Evolutionary conservation across 2,797 vertebrate species (phyloP), one percentile per base, ranked within the genome.

Genomic region (Neoniphon sammara): DNA sequence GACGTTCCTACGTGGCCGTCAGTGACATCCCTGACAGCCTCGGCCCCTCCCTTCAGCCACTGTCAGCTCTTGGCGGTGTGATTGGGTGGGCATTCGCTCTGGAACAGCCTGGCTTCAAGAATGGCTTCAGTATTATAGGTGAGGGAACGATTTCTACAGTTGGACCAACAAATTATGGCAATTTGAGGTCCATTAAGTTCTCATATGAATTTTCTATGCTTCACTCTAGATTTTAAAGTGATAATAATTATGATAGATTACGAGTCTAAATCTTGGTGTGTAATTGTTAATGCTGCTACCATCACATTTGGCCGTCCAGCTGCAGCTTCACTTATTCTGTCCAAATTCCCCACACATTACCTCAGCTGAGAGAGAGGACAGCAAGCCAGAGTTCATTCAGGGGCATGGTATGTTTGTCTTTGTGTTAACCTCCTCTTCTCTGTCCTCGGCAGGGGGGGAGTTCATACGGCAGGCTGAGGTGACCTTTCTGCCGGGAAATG

Each of bases 61-160:
- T 99, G 75, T 92, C 95, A 0, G 95, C 95, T 9, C 81, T 98
- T 0, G 96, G 96, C 18, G 96, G 96, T n/a, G 88, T 96, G 85
- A 98, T 99, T 11, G 98, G 98, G 15, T 99, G 98, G 98, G 96
- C 97, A 72, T 99, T 99, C 76, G 96, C 97, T 9, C 94, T 99
- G 85, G 95, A 99, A 78, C 96, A 98, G 67, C 95, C 96, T 0
- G 95, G 94, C 70, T 97, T 94, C 87, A 94, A 94, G 91, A 99
- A 99, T 8, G 98, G 98, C 82, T 99, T 99, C 92, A 96, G 96
- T 66, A 81, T 96, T 82, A 95, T 96, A 0, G 98, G 98, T 99
- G 91, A 95, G 67, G 58, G 60, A 56, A 34, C 50, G 17, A 53
- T 36, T 49, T 59, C 7, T 21, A 54, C 36, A 44, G 44, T 7